These are phyloP conservation scores for Chondrilla cf. caribensis DNA, from an alignment of 37 sponge, comb jelly and placozoan species.

Conservation along the genomic window DNA sequence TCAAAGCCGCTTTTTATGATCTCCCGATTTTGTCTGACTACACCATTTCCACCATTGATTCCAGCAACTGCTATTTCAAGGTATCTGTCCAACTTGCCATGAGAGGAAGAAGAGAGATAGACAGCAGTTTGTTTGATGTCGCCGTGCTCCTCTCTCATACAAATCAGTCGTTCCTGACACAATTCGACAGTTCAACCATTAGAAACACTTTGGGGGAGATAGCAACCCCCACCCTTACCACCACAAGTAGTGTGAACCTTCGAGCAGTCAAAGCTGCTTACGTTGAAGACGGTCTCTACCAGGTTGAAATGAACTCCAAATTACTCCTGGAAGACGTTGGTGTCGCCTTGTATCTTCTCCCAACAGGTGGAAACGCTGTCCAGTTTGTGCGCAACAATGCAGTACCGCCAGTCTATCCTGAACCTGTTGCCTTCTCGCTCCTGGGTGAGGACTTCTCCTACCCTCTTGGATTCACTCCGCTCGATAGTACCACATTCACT, in stretches of 20 bases:
- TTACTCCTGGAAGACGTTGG: neutral
- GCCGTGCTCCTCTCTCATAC: conserved; percentile 43
- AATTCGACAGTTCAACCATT: conserved; percentile 32
- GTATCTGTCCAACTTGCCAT: conserved; percentile 25
- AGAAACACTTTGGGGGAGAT: conserved; percentile 19
- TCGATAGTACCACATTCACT: conserved; percentile 25
- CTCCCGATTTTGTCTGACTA: conserved; percentile 38
- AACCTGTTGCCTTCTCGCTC: neutral
- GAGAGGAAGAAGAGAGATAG: conserved; percentile 27
- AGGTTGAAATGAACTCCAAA: neutral
- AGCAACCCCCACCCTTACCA: neutral
- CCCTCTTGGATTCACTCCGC: conserved; percentile 48
- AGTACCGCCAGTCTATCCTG: neutral
- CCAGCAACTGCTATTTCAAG: conserved; percentile 45
- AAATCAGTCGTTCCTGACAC: conserved; percentile 24
- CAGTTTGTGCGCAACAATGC: neutral
- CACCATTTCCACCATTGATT: conserved; percentile 23
- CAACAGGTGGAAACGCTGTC: neutral
- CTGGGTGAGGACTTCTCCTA: neutral
- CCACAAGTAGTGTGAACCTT: neutral
- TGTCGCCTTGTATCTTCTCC: neutral
- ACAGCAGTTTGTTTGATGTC: neutral
- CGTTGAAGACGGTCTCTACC: neutral
- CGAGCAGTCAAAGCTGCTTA: neutral
- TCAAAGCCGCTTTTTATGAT: conserved; percentile 41